Percentiles rank a stretch among this genome's conserved stretches.
Conservation (phyloP, 2,888 invertebrate species). For the Chrysomela aeneicollis region DNA sequence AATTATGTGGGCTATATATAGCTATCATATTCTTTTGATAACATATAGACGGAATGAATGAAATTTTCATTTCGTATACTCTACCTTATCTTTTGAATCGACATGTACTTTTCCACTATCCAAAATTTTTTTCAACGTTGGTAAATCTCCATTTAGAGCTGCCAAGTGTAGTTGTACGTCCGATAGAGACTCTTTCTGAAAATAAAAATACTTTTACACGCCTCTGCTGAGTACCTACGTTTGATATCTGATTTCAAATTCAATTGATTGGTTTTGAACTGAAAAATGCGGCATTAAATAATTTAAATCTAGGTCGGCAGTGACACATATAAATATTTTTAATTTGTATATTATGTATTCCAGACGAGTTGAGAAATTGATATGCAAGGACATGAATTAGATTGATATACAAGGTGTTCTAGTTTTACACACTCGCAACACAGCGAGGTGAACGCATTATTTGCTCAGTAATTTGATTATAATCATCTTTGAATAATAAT, state of each 20-base stretch:
- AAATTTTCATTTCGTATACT: constrained; percentile 40
- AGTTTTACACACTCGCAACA: not conserved
- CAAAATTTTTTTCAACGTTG: constrained; percentile 77
- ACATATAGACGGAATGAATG: no score
- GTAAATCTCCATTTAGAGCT: constrained; percentile 84
- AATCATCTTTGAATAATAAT: no score
- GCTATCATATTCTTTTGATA: no score
- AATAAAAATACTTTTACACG: constrained; percentile 25
- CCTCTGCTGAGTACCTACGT: no score
- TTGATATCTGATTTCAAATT: not conserved
- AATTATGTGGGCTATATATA: no score
- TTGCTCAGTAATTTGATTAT: no score
- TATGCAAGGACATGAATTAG: not conserved
- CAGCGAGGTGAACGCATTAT: no score
- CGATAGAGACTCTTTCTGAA: constrained; percentile 89
- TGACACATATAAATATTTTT: not conserved
- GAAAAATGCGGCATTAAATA: not conserved
- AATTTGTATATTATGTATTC: not conserved
- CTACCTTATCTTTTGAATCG: constrained; percentile 92
- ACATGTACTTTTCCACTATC: constrained; percentile 95
- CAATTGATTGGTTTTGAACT: not conserved
- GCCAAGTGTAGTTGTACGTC: constrained; percentile 93
- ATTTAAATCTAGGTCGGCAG: not conserved
- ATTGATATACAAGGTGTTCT: no score
- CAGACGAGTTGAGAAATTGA: not conserved